These are phyloP conservation scores for Mobula birostris DNA, from an alignment of 2,113 vertebrate species.

Conservation along the genomic window DNA sequence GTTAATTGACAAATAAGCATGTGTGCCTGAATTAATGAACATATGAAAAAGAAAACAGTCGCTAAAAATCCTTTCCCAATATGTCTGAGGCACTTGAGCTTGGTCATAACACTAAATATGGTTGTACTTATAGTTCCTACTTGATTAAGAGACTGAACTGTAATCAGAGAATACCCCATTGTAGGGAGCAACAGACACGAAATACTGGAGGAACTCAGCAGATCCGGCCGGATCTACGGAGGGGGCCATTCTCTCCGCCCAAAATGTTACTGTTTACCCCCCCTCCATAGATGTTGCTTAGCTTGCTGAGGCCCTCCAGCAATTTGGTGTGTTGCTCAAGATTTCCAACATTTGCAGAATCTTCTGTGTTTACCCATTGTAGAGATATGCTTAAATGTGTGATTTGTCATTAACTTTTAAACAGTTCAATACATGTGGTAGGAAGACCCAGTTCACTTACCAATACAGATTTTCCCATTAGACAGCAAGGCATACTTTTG, in stretches of 20 bases:
- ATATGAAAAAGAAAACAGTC: not conserved
- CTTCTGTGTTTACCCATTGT: not conserved
- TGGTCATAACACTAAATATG: not conserved
- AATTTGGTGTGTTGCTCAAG: not conserved
- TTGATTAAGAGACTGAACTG: not conserved
- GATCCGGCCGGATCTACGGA: too few relatives aligned
- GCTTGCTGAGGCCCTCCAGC: too few relatives aligned
- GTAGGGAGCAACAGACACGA: too few relatives aligned
- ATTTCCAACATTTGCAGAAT: too few relatives aligned
- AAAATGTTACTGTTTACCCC: too few relatives aligned
- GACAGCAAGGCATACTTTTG: slow-evolving; percentile 72
- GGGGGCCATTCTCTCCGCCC: too few relatives aligned
- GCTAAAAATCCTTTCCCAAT: not conserved
- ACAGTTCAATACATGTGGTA: not conserved
- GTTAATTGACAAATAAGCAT: not conserved
- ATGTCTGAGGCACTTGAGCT: not conserved
- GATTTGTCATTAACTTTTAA: not conserved
- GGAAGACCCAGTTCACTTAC: slow-evolving; percentile 57
- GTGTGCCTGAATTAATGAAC: not conserved
- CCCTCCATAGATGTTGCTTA: too few relatives aligned
- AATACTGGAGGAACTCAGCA: too few relatives aligned
- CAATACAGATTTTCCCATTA: slow-evolving; percentile 80
- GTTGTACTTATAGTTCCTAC: not conserved
- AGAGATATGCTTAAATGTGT: not conserved
- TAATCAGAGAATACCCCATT: too few relatives aligned